Percentiles rank a stretch among this genome's conserved stretches.
These are phyloP conservation scores for Antheraea mylitta DNA, from an alignment of 1,140 invertebrate genomes.

Conservation along the genomic window DNA sequence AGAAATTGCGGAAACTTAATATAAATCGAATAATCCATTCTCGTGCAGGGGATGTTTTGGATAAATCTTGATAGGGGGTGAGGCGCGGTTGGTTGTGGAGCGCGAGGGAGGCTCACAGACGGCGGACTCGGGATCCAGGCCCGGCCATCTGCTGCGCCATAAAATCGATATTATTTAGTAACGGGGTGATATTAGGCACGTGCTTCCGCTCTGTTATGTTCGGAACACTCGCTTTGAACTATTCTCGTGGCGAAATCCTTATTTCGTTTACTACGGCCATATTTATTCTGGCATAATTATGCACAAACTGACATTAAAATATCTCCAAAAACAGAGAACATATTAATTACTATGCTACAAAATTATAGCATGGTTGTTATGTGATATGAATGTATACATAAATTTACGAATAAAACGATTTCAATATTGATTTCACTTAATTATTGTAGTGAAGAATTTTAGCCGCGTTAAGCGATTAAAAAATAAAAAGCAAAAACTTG, in stretches of 20 bases:
- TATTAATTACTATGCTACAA: too few species aligned
- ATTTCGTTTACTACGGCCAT: background rate
- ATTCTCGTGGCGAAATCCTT: background rate
- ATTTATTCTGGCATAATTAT: background rate
- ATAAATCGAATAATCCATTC: conserved; percentile 74
- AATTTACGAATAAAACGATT: too few species aligned
- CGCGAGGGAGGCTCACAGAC: conserved; percentile 60
- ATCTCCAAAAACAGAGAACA: too few species aligned
- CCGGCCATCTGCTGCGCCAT: conserved; percentile 68
- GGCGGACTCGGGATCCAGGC: conserved; percentile 44
- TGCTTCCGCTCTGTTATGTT: background rate
- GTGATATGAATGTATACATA: too few species aligned
- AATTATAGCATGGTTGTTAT: too few species aligned
- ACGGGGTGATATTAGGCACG: conserved; percentile 35
- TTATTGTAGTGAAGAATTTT: too few species aligned
- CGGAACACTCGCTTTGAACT: conserved; percentile 1
- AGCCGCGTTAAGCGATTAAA: too few species aligned
- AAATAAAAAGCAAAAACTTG: too few species aligned
- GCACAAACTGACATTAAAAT: too few species aligned
- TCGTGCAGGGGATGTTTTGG: conserved; percentile 64
- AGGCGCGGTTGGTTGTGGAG: conserved; percentile 48
- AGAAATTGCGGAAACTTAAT: conserved; percentile 76
- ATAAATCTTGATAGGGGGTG: conserved; percentile 74
- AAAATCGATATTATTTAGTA: conserved; percentile 75
- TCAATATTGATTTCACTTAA: too few species aligned